phyloP scores from a whole-genome alignment of 1,140 invertebrate genomes.

The Caenorhabditis briggsae region DNA sequence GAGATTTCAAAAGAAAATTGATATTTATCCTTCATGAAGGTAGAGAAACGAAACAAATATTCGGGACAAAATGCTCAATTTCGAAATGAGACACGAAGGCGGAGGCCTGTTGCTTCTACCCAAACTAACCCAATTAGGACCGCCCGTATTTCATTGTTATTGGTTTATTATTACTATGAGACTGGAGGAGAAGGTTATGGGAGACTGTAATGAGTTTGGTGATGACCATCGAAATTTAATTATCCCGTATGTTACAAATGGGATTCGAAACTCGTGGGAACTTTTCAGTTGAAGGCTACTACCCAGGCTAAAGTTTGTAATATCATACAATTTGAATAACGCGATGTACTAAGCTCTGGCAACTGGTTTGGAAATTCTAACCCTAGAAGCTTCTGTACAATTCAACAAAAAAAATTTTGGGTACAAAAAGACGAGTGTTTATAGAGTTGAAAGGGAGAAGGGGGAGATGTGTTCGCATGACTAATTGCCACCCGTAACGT shows the following conservation, averaged over 20 bases:
- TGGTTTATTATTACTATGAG: slow-evolving; percentile 21
- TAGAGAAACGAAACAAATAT: slow-evolving; percentile 5
- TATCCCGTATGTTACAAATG: background rate
- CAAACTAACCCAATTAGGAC: slow-evolving; percentile 45
- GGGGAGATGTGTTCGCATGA: slow-evolving; percentile 37
- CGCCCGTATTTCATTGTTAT: slow-evolving; percentile 43
- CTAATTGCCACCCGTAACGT: slow-evolving; percentile 51
- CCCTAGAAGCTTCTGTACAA: no score
- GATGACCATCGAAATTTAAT: slow-evolving; percentile 29
- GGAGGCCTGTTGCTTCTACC: slow-evolving; percentile 1
- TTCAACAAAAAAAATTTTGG: no score
- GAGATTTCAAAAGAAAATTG: background rate
- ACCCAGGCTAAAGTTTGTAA: no score
- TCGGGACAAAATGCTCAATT: background rate
- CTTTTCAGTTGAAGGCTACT: background rate
- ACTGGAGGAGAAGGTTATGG: background rate
- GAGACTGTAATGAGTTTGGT: background rate
- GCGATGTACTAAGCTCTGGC: no score
- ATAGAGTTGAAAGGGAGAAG: background rate
- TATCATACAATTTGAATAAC: no score
- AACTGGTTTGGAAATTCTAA: no score
- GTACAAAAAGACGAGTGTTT: no score
- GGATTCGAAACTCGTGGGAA: background rate
- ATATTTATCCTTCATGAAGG: background rate
- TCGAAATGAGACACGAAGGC: background rate